Evolutionary conservation across 2,797 vertebrate genomes (phyloP).

Genomic region (Erpetoichthys calabaricus): DNA sequence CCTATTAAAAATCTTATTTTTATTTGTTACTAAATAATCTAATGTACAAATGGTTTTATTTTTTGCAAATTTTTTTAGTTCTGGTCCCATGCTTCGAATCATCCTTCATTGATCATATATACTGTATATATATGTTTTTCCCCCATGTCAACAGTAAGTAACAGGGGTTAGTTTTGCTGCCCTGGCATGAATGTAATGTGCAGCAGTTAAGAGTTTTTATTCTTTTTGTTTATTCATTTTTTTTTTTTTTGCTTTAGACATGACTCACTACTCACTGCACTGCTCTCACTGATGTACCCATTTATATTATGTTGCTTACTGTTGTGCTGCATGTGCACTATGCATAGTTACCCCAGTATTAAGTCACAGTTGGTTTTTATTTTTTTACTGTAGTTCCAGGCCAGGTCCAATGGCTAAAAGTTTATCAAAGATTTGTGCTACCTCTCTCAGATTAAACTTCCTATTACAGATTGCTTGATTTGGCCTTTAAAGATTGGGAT

Average conservation of each 20-base stretch:
- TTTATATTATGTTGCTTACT: neutral
- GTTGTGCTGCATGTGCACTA: neutral
- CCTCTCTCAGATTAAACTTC: slow-evolving; percentile 38
- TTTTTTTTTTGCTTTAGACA: too few species aligned
- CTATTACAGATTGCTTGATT: slow-evolving; percentile 82
- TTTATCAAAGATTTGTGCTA: too few species aligned
- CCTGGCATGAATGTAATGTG: slow-evolving; percentile 10
- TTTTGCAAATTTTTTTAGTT: slow-evolving; percentile 32
- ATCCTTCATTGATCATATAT: slow-evolving; percentile 48
- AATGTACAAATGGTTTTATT: neutral
- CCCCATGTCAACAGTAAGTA: slow-evolving; percentile 33
- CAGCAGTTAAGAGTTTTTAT: neutral
- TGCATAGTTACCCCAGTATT: too few species aligned
- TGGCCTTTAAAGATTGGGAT: slow-evolving; percentile 85
- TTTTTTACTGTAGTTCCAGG: too few species aligned
- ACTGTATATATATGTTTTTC: slow-evolving; percentile 24
- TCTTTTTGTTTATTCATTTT: too few species aligned
- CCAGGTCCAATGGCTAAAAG: too few species aligned
- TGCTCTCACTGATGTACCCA: neutral
- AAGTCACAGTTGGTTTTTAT: too few species aligned
- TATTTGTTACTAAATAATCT: too few species aligned
- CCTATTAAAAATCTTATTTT: too few species aligned
- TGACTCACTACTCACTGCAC: neutral
- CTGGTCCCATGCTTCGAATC: slow-evolving; percentile 54
- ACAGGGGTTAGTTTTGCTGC: slow-evolving; percentile 18